phyloP scores from a whole-genome alignment of 2,797 vertebrate genomes.

The Xyrichtys novacula region DNA sequence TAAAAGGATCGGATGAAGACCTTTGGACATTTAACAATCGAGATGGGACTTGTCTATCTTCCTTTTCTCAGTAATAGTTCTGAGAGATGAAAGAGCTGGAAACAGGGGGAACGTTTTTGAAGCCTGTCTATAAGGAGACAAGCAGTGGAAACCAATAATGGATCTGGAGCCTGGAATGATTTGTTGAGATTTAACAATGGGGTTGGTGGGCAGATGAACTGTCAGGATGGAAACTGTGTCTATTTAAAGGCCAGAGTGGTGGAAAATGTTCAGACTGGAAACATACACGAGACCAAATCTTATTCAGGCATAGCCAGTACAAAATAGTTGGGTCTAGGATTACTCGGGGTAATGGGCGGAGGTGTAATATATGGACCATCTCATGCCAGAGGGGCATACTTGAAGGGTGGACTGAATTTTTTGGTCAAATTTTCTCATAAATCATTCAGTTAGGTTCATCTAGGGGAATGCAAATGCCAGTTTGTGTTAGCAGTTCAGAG shows the following conservation, averaged over 20 bases:
- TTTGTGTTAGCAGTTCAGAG: conserved; percentile 42
- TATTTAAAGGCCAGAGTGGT: conserved; percentile 77
- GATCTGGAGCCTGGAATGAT: conserved; percentile 66
- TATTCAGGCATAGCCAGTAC: conserved; percentile 58
- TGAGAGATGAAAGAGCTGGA: conserved; percentile 67
- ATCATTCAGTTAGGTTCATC: conserved; percentile 53
- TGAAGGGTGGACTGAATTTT: conserved; percentile 57
- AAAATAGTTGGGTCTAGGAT: conserved; percentile 70
- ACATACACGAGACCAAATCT: conserved; percentile 71
- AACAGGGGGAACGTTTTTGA: conserved; percentile 55
- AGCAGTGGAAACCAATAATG: conserved; percentile 71
- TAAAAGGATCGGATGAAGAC: conserved; percentile 56
- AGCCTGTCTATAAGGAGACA: conserved; percentile 54
- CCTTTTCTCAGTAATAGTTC: too few species aligned
- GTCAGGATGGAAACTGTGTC: conserved; percentile 77
- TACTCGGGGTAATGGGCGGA: conserved; percentile 62
- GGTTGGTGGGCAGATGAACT: conserved; percentile 77
- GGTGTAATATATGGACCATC: conserved; percentile 60
- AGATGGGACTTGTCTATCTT: conserved; percentile 48
- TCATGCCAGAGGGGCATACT: conserved; percentile 59
- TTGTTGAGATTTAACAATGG: conserved; percentile 79
- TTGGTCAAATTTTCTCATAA: conserved; percentile 61
- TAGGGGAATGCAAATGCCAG: conserved; percentile 43
- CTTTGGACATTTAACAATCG: conserved; percentile 67
- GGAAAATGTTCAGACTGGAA: conserved; percentile 77